Evolutionary conservation across 2,888 invertebrate species (phyloP).

Genomic region (Apodemia mormo): DNA sequence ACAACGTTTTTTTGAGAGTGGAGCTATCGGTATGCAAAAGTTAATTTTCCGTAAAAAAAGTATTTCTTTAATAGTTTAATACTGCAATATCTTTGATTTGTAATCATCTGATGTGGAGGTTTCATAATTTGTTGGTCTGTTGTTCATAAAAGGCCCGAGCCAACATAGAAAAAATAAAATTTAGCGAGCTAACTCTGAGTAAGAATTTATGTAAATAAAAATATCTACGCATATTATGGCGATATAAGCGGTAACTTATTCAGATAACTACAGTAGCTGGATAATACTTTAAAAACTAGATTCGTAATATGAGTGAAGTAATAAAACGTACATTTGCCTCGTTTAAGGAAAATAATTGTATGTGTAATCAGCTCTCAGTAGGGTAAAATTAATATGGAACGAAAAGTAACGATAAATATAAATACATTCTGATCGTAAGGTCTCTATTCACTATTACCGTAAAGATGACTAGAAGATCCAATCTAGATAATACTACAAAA

Average conservation of each 20-base stretch:
- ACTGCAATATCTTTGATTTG: no score
- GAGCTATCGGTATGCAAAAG: no score
- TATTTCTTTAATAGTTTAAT: no score
- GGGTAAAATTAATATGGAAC: constrained; percentile 41
- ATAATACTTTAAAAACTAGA: neutral
- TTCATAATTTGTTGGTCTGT: no score
- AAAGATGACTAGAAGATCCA: constrained; percentile 65
- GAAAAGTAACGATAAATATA: constrained; percentile 52
- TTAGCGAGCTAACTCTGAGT: no score
- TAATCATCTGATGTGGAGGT: no score
- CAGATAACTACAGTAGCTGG: neutral
- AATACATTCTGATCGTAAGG: constrained; percentile 48
- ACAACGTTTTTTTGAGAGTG: no score
- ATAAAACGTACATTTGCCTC: constrained; percentile 31
- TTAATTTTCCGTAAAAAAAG: no score
- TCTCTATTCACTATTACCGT: constrained; percentile 63
- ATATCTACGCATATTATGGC: neutral
- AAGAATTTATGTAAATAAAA: no score
- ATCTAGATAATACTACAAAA: constrained; percentile 67
- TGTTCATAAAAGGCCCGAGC: no score
- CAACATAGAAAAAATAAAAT: no score
- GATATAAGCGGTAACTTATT: neutral
- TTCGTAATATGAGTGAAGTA: constrained; percentile 20
- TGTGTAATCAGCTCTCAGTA: constrained; percentile 34
- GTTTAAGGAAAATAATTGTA: constrained; percentile 31